Evolutionary conservation across 2,797 vertebrate genomes (phyloP).

Genomic region (Hippocampus kuda): DNA sequence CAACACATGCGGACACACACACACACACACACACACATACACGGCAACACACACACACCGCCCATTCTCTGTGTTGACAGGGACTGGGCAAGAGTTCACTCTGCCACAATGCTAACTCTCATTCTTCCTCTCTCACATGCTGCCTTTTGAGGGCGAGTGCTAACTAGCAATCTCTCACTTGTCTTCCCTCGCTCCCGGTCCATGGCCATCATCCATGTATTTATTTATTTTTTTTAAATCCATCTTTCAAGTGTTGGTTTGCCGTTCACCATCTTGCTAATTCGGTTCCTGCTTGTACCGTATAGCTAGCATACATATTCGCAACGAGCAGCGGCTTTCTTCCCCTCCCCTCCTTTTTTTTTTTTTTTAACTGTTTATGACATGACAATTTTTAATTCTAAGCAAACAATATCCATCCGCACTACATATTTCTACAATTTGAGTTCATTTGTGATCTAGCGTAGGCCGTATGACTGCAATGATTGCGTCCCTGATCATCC

Average conservation of each 20-base stretch:
- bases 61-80: conserved; percentile 39
- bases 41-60: conserved; percentile 16
- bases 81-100: conserved; percentile 59
- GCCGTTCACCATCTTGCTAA: conserved; percentile 14
- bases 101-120: conserved; percentile 50
- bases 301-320: background rate
- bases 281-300: background rate
- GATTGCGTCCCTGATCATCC: background rate
- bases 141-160: conserved; percentile 38
- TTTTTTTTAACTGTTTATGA: no score
- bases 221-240: background rate
- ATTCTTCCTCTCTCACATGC: conserved; percentile 20
- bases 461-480: background rate
- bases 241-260: background rate
- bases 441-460: background rate
- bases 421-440: background rate
- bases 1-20: conserved; percentile 19
- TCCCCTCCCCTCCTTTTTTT: no score
- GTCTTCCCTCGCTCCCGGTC: conserved; percentile 11
- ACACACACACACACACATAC: background rate
- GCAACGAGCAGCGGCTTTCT: conserved; percentile 7
- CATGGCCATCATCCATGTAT: background rate
- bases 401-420: background rate
- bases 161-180: conserved; percentile 37
- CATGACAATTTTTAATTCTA: no score